Conservation (phyloP, 2,888 invertebrate genomes). For the Aphidoletes aphidimyza region DNA sequence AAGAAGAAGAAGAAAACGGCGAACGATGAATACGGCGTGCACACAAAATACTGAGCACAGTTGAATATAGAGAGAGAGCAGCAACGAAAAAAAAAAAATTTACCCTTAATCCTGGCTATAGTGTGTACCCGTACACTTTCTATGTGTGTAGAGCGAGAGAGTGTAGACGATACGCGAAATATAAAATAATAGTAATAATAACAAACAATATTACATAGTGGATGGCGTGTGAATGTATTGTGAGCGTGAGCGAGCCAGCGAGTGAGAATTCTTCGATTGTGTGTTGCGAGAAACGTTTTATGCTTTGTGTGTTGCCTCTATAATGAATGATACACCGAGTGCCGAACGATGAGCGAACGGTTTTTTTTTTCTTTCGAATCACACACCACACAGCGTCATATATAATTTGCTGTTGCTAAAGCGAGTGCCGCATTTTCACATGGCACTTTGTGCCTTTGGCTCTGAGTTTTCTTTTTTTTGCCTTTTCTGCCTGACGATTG, state of each 20-base stretch:
- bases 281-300: neutral
- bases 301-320: conserved; percentile 11
- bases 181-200: conserved; percentile 51
- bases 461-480: conserved; percentile 22
- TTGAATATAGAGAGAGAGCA: too few relatives aligned
- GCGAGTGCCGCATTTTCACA: neutral
- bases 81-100: too few relatives aligned
- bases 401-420: neutral
- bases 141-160: neutral
- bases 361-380: neutral
- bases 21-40: conserved; percentile 43
- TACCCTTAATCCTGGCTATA: conserved; percentile 42
- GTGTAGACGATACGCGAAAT: conserved; percentile 38
- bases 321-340: conserved; percentile 17
- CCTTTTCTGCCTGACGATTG: neutral
- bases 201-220: conserved; percentile 34
- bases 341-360: neutral
- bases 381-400: conserved; percentile 2
- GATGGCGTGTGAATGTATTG: conserved; percentile 24
- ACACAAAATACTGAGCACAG: too few relatives aligned
- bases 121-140: conserved; percentile 37
- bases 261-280: neutral
- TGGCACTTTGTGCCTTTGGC: conserved; percentile 42
- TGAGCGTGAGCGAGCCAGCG: too few relatives aligned
- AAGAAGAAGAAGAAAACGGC: conserved; percentile 50